Evolutionary conservation across 2,888 invertebrate species (phyloP), one percentile per base, ranked within the genome.

Genomic region (Nasonia oneida): DNA sequence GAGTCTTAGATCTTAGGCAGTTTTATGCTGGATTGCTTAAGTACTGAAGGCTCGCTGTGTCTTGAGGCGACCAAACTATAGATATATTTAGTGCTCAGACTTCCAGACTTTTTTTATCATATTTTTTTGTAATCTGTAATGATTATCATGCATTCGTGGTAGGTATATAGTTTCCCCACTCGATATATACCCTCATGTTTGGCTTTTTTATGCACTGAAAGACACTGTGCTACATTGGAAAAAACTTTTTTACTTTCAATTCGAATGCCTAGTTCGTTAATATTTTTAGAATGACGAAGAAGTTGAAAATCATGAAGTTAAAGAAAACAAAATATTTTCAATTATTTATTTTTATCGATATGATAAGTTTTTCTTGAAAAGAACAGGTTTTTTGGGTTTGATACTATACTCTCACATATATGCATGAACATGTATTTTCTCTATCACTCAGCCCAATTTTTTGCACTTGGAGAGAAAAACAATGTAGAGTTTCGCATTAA

Each of bases 1-100:
- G 85, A 82, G 61, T 73, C 61, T 70, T 82, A 82, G 81, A 85
- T 77, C 50, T 77, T 85, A 77, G 80, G 85, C 80, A 85, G 85
- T 81, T 80, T 83, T 33, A 74, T 81, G 84, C 81, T 84, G 47
- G 81, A 82, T 81, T 81, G 85, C 85, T 85, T 78, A 74, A 85
- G 64, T 85, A 85, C 47, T 81, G 50, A 42, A 86, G 74, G 79
- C 79, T 85, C 85, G 81, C 64, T 81, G 33, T 81, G 85, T 80
- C 81, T 84, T 85, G 76, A 79, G 78, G 79, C 74, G 74, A 79
- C 37, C 57, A 78, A 77, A 77, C 64, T 86, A 42, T 42, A 82
- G 79, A 75, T 82, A 18, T 57, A 37, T 5, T 37, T 37, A 79
- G 64, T 75, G 78, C 76, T 74, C 50, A 37, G 18, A 75, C 10